Conservation (phyloP, 1,140 invertebrate species). For the Psix sp. region DNA sequence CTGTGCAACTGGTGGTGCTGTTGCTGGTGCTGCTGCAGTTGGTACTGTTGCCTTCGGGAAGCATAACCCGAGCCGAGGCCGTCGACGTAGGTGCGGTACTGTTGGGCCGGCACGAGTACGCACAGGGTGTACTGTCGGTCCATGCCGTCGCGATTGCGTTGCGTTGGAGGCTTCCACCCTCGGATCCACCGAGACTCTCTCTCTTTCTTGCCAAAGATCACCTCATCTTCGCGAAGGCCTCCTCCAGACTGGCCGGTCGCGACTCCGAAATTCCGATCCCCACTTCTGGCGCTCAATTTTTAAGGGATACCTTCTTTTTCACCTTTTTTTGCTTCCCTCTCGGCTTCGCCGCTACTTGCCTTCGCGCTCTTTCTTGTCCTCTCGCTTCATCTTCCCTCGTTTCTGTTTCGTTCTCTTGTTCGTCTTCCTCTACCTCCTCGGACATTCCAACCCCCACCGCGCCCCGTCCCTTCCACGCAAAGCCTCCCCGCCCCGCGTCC, state of each 20-base stretch:
- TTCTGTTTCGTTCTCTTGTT: constrained; percentile 27
- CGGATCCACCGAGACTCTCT: constrained; percentile 20
- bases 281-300: constrained; percentile 74
- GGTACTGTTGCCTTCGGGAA: constrained; percentile 23
- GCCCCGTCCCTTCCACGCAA: constrained; percentile 4
- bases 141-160: constrained; percentile 66
- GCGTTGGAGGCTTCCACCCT: constrained; percentile 28
- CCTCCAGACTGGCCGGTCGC: constrained; percentile 74
- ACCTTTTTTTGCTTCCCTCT: constrained; percentile 54
- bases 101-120: constrained; percentile 75
- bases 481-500: constrained; percentile 6
- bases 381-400: constrained; percentile 9
- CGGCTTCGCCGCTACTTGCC: not conserved
- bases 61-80: constrained; percentile 61
- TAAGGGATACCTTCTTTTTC: constrained; percentile 73
- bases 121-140: constrained; percentile 76
- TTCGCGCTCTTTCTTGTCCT: constrained; percentile 12
- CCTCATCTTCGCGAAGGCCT: constrained; percentile 76
- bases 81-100: constrained; percentile 73
- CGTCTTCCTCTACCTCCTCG: constrained; percentile 38
- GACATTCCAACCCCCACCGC: constrained; percentile 20
- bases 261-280: constrained; percentile 77
- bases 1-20: constrained; percentile 46
- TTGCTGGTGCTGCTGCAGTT: constrained; percentile 27
- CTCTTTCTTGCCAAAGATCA: constrained; percentile 60